Conservation (phyloP, 2,888 invertebrate species). For the Leptinotarsa rubiginosa region DNA sequence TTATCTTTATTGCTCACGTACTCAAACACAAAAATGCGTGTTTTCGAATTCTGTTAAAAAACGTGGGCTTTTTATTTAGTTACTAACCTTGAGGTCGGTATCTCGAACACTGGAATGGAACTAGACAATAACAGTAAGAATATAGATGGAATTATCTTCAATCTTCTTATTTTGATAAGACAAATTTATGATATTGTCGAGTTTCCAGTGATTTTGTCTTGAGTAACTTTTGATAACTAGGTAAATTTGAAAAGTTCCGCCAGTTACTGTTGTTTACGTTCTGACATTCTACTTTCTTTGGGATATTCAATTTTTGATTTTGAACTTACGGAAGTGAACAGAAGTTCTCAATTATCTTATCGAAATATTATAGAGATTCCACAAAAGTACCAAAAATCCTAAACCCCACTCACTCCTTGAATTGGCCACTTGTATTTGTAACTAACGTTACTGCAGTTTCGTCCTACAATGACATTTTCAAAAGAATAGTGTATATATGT, state of each 20-base stretch:
- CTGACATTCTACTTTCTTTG: too few species aligned
- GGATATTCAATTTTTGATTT: too few species aligned
- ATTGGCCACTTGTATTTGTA: too few species aligned
- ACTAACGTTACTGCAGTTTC: too few species aligned
- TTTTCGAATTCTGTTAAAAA: conserved; percentile 38
- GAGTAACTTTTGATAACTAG: too few species aligned
- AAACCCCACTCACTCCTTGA: neutral
- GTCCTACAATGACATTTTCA: too few species aligned
- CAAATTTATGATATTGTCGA: neutral
- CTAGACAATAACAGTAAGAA: conserved; percentile 39
- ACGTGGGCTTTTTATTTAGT: conserved; percentile 38
- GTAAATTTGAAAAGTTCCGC: too few species aligned
- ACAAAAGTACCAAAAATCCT: neutral
- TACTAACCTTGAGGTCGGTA: conserved; percentile 48
- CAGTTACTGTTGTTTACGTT: too few species aligned
- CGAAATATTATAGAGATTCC: neutral
- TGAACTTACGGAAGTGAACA: too few species aligned
- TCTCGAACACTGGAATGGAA: conserved; percentile 45
- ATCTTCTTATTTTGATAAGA: conserved; percentile 36
- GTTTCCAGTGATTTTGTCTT: too few species aligned
- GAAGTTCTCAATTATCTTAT: too few species aligned
- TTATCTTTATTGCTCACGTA: conserved; percentile 37
- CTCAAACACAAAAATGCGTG: conserved; percentile 33
- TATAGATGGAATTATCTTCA: conserved; percentile 38
- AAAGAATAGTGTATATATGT: too few species aligned